Percentiles rank a stretch among this genome's conserved stretches.
Evolutionary conservation across 2,797 vertebrate species (phyloP).

Genomic region (Erithacus rubecula): DNA sequence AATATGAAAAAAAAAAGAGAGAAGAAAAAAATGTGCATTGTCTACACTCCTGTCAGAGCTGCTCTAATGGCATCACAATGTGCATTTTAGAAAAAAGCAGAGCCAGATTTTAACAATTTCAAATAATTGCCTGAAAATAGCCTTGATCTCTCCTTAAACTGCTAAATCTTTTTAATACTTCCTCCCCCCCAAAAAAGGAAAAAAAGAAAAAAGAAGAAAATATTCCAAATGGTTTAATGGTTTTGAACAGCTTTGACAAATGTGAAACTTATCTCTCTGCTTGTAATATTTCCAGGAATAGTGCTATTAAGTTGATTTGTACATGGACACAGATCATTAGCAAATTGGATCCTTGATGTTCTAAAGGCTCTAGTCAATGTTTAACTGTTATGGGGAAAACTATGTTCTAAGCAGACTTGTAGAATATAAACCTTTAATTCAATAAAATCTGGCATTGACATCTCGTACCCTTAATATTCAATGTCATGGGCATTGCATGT

Average conservation of each 20-base stretch:
- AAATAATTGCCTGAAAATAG: slow-evolving; percentile 71
- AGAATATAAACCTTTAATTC: slow-evolving; percentile 2
- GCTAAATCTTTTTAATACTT: slow-evolving; percentile 72
- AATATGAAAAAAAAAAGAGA: not conserved
- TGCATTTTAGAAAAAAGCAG: slow-evolving; percentile 41
- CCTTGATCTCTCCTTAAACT: slow-evolving; percentile 57
- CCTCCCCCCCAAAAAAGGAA: not conserved
- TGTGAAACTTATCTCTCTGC: slow-evolving; percentile 58
- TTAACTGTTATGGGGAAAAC: slow-evolving; percentile 45
- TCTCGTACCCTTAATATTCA: slow-evolving; percentile 21
- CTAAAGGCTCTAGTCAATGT: slow-evolving; percentile 49
- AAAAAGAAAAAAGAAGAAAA: not conserved
- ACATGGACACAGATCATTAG: slow-evolving; percentile 67
- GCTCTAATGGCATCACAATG: not conserved
- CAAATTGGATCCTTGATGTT: slow-evolving; percentile 54
- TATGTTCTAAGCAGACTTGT: not conserved
- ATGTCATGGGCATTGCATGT: not conserved
- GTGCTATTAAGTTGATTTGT: slow-evolving; percentile 74
- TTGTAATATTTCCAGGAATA: slow-evolving; percentile 73
- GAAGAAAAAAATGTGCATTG: not conserved
- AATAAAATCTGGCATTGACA: slow-evolving; percentile 27
- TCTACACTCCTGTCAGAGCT: not conserved
- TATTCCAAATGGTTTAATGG: slow-evolving; percentile 68
- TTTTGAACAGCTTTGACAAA: slow-evolving; percentile 71
- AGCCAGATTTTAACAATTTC: slow-evolving; percentile 64